These are phyloP conservation scores for Macaria liturata DNA, from an alignment of 2,888 invertebrate genomes.

Conservation along the genomic window DNA sequence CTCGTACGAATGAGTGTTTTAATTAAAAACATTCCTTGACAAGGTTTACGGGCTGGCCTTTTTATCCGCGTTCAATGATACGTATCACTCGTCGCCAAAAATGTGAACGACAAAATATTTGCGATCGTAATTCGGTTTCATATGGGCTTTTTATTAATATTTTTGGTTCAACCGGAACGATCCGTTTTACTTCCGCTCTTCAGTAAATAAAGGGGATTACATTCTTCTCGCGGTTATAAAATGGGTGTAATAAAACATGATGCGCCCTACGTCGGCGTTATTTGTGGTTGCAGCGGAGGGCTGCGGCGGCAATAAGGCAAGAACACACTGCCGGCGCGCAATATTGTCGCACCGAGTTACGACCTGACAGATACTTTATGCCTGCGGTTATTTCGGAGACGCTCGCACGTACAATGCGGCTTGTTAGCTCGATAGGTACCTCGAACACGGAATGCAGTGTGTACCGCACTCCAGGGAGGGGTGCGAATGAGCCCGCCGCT, in stretches of 20 bases:
- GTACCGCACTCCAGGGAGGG: slow-evolving; percentile 49
- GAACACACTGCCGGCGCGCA: slow-evolving; percentile 50
- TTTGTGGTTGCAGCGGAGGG: slow-evolving; percentile 70
- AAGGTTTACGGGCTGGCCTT: not conserved
- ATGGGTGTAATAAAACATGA: slow-evolving; percentile 74
- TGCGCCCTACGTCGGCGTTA: slow-evolving; percentile 61
- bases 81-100: slow-evolving; percentile 11
- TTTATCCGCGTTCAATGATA: slow-evolving; percentile 15
- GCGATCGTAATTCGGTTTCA: slow-evolving; percentile 34
- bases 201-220: slow-evolving; percentile 72
- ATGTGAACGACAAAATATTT: slow-evolving; percentile 28
- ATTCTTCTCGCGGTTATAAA: slow-evolving; percentile 72
- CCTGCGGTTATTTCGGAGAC: slow-evolving; percentile 50
- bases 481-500: slow-evolving; percentile 48
- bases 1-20: slow-evolving; percentile 10
- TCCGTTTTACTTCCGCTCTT: slow-evolving; percentile 60
- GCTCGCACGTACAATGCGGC: slow-evolving; percentile 35
- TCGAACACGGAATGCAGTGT: slow-evolving; percentile 40
- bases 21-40: slow-evolving; percentile 8
- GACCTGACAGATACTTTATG: slow-evolving; percentile 54
- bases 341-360: slow-evolving; percentile 51
- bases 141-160: slow-evolving; percentile 48
- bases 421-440: slow-evolving; percentile 44
- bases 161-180: slow-evolving; percentile 51
- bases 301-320: slow-evolving; percentile 57